Base-by-base conservation (phyloP, 2,797 vertebrate genomes). In the Anguilla obscura region DNA sequence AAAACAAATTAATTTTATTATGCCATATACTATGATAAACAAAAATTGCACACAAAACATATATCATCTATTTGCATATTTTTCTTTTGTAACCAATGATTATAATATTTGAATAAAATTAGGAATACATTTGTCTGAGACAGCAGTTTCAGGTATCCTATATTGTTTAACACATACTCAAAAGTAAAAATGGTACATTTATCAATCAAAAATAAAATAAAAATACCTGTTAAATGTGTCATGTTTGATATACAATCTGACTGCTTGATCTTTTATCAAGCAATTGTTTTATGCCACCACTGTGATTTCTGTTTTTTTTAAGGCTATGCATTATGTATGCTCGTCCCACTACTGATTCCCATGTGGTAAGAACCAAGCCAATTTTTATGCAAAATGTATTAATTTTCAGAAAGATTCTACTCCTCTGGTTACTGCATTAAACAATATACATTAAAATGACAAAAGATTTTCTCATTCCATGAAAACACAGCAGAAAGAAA, bases 261-360 rank as follows among this genome's bases (percentile, higher is more conserved):
- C 91, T 92, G 56, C 91, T 87, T 6, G 85, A 84, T 89, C 89
- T 84, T 82, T 86, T 90, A 92, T 90, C 74, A 89, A 89, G 86
- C 91, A 90, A 69, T 66, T 56, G 91, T 91, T 91, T 86, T 88
- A 88, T 92, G 91, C 93, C 48, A 66, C 90, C 87, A 71, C 82
- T 40, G 87, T 92, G 90, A 88, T 91, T 92, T 93, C 92, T 91
- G 89, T 66, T 94, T 69, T 69, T 94, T 94, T 94, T 94, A 90
- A 92, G 84, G 84, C 33, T 92, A 94, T 95, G 91, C 91, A 94
- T 96, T 94, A 95, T 96, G 94, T 86, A 95, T 93, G 93, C 89
- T 33, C 85, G 93, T 94, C 95, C 95, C 93, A 85, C 93, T 90
- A 88, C 91, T 90, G 90, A 92, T 85, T 96, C 94, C 91, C 93